phyloP scores from a whole-genome alignment of 2,888 invertebrate genomes.

The Lysandra bellargus region DNA sequence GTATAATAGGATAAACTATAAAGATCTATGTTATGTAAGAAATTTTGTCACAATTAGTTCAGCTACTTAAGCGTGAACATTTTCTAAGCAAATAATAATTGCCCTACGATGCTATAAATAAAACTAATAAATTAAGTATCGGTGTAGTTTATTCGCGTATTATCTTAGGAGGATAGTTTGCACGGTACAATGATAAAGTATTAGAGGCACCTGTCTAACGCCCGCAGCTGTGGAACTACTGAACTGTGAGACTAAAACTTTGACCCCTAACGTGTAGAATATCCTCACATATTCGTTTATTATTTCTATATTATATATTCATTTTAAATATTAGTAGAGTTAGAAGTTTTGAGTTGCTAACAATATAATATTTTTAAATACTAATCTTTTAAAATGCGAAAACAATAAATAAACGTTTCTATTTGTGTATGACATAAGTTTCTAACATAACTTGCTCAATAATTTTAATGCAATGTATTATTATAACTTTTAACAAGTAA shows the following conservation, averaged over 20 bases:
- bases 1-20: no score
- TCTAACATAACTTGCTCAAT: no score
- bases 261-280: constrained; percentile 37
- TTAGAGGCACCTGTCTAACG: constrained; percentile 74
- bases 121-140: background rate
- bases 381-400: no score
- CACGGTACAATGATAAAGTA: constrained; percentile 40
- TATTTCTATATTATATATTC: no score
- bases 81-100: background rate
- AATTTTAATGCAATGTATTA: no score
- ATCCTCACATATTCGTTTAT: constrained; percentile 6
- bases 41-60: no score
- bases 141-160: constrained; percentile 7
- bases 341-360: background rate
- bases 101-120: background rate
- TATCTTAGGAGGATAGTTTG: constrained; percentile 28
- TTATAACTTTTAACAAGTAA: no score
- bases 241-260: constrained; percentile 40
- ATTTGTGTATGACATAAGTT: background rate
- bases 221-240: constrained; percentile 55
- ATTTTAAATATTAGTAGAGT: background rate
- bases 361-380: no score
- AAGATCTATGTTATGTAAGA: no score
- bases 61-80: no score
- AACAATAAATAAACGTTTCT: no score